A percentile compares a stretch with the other conserved stretches of the same genome.
phyloP scores from a whole-genome alignment of 2,797 vertebrate genomes.

The Chiroxiphia lanceolata region DNA sequence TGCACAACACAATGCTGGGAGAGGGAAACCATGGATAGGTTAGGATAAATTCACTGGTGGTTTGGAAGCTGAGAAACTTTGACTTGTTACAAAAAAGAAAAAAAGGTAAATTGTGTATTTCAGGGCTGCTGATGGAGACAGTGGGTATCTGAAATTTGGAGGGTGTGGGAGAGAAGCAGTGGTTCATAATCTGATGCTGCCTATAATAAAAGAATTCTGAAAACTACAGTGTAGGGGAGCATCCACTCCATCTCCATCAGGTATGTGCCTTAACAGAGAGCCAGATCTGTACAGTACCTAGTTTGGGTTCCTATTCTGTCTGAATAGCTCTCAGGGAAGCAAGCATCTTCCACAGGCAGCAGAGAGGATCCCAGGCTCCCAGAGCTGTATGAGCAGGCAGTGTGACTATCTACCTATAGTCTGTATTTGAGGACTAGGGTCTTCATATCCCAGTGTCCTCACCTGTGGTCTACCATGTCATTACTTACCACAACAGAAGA shows the following conservation, averaged over 20 bases:
- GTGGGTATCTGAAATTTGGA: not conserved
- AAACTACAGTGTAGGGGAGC: not conserved
- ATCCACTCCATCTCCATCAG: not conserved
- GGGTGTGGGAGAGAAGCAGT: fast-evolving
- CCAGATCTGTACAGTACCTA: not conserved
- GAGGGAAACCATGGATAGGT: not conserved
- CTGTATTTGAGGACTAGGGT: not conserved
- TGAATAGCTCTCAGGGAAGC: not conserved
- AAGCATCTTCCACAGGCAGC: not conserved
- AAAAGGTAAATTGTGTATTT: not conserved
- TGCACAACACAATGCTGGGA: not conserved
- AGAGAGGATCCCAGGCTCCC: not conserved
- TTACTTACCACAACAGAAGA: not conserved
- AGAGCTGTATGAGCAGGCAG: not conserved
- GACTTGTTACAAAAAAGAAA: not conserved
- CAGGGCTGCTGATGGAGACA: not conserved
- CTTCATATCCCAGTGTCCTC: not conserved
- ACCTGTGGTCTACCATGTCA: not conserved
- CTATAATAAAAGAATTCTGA: not conserved
- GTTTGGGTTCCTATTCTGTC: not conserved
- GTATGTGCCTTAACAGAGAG: not conserved
- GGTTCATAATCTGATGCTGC: not conserved
- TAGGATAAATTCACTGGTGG: not conserved
- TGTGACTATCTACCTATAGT: not conserved
- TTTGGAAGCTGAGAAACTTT: not conserved